phyloP scores from a whole-genome alignment of 2,797 vertebrate genomes.

The Tamandua tetradactyla region DNA sequence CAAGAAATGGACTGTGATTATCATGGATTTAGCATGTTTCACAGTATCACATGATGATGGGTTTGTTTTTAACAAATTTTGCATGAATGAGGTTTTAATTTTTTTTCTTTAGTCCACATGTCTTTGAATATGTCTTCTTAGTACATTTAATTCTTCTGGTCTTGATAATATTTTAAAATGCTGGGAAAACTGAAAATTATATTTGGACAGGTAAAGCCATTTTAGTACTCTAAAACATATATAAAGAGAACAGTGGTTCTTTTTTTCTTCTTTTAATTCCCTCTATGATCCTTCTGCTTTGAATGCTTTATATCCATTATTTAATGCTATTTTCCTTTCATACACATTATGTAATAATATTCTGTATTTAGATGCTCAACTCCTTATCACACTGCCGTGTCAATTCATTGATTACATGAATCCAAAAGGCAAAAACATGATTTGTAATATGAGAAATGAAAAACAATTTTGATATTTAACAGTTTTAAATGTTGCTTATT shows the following conservation, averaged over 20 bases:
- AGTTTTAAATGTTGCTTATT: slow-evolving; percentile 42
- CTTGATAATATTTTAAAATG: slow-evolving; percentile 22
- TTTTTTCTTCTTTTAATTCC: background rate
- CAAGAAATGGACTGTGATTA: background rate
- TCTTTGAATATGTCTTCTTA: background rate
- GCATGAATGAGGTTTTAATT: background rate
- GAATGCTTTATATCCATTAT: background rate
- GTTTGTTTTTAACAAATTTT: background rate
- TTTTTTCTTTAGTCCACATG: background rate
- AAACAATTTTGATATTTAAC: background rate
- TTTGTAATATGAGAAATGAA: background rate
- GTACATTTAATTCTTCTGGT: background rate
- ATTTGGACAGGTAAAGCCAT: background rate
- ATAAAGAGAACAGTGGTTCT: background rate
- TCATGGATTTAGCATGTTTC: background rate
- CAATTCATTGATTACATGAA: background rate
- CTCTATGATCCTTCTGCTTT: background rate
- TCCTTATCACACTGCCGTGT: background rate
- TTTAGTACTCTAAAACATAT: slow-evolving; percentile 8
- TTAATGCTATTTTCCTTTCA: background rate
- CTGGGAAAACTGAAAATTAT: background rate
- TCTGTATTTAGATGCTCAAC: background rate
- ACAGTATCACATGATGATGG: background rate
- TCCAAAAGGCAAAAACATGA: background rate
- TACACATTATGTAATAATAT: background rate